These are phyloP conservation scores for Drosophila suboccidentalis DNA, from an alignment of 2,888 invertebrate genomes.

Conservation along the genomic window DNA sequence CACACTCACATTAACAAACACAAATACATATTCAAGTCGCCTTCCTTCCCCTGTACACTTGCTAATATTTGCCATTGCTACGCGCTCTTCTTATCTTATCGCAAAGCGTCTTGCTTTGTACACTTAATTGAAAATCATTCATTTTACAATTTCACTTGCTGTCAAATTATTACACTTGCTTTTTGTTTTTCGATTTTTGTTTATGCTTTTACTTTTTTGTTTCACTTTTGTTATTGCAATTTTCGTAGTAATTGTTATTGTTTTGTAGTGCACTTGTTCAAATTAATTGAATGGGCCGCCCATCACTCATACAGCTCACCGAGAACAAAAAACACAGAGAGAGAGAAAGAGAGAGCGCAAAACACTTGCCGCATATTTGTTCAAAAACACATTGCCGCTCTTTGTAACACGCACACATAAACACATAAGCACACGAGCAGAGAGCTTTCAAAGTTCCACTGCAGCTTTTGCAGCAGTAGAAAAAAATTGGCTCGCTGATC, in stretches of 20 bases:
- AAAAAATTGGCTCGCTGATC: slow-evolving; percentile 54
- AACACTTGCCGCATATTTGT: slow-evolving; percentile 58
- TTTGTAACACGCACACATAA: slow-evolving; percentile 25
- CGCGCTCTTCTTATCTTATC: slow-evolving; percentile 67
- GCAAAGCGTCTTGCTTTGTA: slow-evolving; percentile 53
- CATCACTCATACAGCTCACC: slow-evolving; percentile 41
- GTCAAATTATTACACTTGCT: slow-evolving; percentile 55
- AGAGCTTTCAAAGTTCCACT: slow-evolving; percentile 55
- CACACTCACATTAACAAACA: background rate
- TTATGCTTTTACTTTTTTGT: slow-evolving; percentile 39
- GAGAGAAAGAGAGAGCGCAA: slow-evolving; percentile 25
- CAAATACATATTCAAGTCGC: slow-evolving; percentile 12
- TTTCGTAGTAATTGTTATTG: slow-evolving; percentile 67
- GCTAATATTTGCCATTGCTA: slow-evolving; percentile 64
- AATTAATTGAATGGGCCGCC: slow-evolving; percentile 70
- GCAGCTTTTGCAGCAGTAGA: slow-evolving; percentile 55
- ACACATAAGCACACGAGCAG: slow-evolving; percentile 10
- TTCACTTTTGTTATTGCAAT: slow-evolving; percentile 37
- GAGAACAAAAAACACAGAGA: slow-evolving; percentile 28
- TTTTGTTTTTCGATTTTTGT: slow-evolving; percentile 43
- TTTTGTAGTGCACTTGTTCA: slow-evolving; percentile 77
- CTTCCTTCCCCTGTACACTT: slow-evolving; percentile 56
- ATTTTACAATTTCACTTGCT: slow-evolving; percentile 64
- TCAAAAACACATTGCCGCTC: slow-evolving; percentile 46
- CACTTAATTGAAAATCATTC: slow-evolving; percentile 77